These are phyloP conservation scores for Heliocidaris tuberculata DNA, from an alignment of 35 echinoderm and acorn worm genomes.

Conservation along the genomic window DNA sequence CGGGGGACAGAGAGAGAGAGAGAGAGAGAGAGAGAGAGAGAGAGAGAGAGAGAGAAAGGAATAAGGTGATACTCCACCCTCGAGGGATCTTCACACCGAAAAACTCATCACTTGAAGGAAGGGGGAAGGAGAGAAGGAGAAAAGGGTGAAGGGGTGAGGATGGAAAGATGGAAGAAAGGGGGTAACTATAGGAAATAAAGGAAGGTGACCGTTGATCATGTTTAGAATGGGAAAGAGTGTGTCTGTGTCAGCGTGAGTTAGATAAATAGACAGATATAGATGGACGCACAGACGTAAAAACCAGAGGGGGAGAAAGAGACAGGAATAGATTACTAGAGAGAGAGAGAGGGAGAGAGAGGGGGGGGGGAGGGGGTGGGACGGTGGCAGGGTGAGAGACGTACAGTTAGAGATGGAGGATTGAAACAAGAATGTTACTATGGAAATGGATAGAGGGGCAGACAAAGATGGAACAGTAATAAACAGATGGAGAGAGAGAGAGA, in stretches of 20 bases:
- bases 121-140: not conserved
- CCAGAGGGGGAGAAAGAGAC: not conserved
- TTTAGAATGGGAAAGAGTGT: not conserved
- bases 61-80: slow-evolving; percentile 12
- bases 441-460: too few relatives aligned
- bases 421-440: too few relatives aligned
- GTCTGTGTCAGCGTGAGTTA: not conserved
- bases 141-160: not conserved
- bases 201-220: not conserved
- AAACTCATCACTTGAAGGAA: slow-evolving; percentile 31
- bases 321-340: not conserved
- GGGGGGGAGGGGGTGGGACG: not conserved
- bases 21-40: not conserved
- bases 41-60: not conserved
- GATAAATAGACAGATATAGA: not conserved
- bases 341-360: not conserved
- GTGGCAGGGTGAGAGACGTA: too few relatives aligned
- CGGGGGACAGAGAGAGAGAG: not conserved
- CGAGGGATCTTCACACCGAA: slow-evolving; percentile 28
- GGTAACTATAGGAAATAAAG: not conserved
- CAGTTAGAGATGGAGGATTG: too few relatives aligned
- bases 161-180: not conserved
- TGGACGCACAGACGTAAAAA: not conserved
- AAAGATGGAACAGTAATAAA: not conserved
- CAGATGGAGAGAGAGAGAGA: not conserved